Percentiles rank a stretch among this genome's conserved stretches.
Evolutionary conservation across 2,113 vertebrate species (phyloP).

Genomic region (Phalacrocorax carbo): DNA sequence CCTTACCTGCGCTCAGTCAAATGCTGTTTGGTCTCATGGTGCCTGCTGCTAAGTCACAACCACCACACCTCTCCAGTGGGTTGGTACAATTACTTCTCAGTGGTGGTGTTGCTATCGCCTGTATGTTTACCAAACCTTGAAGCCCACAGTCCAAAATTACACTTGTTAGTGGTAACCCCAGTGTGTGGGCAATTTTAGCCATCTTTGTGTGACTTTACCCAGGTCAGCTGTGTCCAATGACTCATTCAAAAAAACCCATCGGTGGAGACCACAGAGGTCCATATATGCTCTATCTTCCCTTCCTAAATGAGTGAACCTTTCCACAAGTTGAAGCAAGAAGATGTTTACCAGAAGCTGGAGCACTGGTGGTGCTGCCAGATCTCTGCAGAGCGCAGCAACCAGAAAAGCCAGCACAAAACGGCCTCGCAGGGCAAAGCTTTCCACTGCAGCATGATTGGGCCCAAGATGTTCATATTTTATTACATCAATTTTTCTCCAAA

Average conservation of each 20-base stretch:
- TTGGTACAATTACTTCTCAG: neutral
- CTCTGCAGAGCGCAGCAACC: neutral
- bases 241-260: neutral
- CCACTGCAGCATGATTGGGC: neutral
- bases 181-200: neutral
- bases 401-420: neutral
- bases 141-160: neutral
- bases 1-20: neutral
- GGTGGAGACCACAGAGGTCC: neutral
- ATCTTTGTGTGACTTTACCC: neutral
- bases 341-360: neutral
- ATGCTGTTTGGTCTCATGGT: neutral
- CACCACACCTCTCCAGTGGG: neutral
- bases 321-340: neutral
- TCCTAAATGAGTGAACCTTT: neutral
- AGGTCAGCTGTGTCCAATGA: neutral
- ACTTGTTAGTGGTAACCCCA: neutral
- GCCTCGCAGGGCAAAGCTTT: neutral
- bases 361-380: accelerated
- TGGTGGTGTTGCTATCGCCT: neutral
- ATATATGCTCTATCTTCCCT: neutral
- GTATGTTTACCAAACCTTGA: neutral
- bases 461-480: slow-evolving; percentile 33
- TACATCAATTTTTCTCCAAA: slow-evolving; percentile 54
- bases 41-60: neutral